Percentiles rank a stretch among this genome's conserved stretches.
Evolutionary conservation across 2,888 invertebrate genomes (phyloP).

Genomic region (Calameuta pallipes): DNA sequence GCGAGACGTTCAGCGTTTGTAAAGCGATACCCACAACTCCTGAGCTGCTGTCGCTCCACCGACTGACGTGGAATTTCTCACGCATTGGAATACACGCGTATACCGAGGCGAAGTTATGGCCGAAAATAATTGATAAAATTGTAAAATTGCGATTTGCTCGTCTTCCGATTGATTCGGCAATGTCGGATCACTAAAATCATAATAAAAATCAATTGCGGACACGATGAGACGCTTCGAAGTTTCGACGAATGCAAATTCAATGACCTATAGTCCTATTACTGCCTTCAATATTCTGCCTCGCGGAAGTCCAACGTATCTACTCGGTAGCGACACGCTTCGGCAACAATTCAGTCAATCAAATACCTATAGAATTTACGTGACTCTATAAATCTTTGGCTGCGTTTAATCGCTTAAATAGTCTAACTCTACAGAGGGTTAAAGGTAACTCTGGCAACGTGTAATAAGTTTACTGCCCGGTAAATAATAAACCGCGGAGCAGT

Average conservation of each 20-base stretch:
- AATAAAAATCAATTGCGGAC: neutral
- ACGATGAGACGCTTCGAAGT: neutral
- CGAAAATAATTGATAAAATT: too few relatives aligned
- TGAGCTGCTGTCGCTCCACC: neutral
- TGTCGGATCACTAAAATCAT: neutral
- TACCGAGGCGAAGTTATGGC: neutral
- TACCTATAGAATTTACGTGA: neutral
- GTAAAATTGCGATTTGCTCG: too few relatives aligned
- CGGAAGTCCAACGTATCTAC: neutral
- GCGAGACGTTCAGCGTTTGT: constrained; percentile 12
- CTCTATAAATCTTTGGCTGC: neutral
- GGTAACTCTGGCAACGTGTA: too few relatives aligned
- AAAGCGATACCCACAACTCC: neutral
- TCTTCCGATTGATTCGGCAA: too few relatives aligned
- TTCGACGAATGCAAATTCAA: neutral
- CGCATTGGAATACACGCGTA: neutral
- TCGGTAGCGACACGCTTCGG: neutral
- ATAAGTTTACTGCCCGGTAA: too few relatives aligned
- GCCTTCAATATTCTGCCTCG: neutral
- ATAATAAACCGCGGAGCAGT: neutral
- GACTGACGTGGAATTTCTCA: neutral
- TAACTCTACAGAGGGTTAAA: neutral
- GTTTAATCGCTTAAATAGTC: neutral
- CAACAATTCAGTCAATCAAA: neutral
- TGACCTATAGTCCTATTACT: neutral